Base-by-base conservation (phyloP, 1,140 invertebrate species). In the Trachymyrmex septentrionalis region DNA sequence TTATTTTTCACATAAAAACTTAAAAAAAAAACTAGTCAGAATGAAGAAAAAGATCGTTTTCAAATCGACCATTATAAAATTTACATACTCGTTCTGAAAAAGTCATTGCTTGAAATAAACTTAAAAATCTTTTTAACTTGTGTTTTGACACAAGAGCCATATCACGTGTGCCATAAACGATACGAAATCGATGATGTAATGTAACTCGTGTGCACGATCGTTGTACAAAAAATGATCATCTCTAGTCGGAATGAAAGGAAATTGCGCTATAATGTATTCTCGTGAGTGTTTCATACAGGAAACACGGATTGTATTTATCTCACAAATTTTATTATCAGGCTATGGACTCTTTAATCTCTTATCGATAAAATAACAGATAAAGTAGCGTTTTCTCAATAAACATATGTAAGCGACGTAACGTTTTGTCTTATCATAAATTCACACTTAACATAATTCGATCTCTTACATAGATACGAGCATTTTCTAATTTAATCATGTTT, bases 161-260 rank as follows among this genome's bases (percentile, higher is more conserved):
- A 24, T 50, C 27, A 66, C 2, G 63, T 21, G 48, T 16, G n/a
- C n/a, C n/a, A n/a, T n/a, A 12, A 16, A 10, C 6, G 19, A 48
- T 21, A 21, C 12, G 53, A 81, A 71, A 59, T 24, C 50, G 27
- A 75, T 85, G 81, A 85, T 76, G 57, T 38, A 38, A 38, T 38
- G 34, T 76, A 85, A 85, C 55, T 63, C 14, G 21, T 59, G 16
- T 59, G 44, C 81, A 27, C 53, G 71, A 48, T 59, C 24, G 59
- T 85, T 19, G 21, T 24, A 57, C 57, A 44, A n/a, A 50, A 84
- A 44, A 84, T 24, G 27, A 84, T 44, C 12, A 73, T 21, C 1
- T 38, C 27, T 19, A 64, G 50, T 67, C 30, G 16, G 5, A 71
- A 81, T 14, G 16, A 38, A 57, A 71, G 30, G 53, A 44, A 71